phyloP scores from a whole-genome alignment of 2,797 vertebrate species.

The Fundulus diaphanus region DNA sequence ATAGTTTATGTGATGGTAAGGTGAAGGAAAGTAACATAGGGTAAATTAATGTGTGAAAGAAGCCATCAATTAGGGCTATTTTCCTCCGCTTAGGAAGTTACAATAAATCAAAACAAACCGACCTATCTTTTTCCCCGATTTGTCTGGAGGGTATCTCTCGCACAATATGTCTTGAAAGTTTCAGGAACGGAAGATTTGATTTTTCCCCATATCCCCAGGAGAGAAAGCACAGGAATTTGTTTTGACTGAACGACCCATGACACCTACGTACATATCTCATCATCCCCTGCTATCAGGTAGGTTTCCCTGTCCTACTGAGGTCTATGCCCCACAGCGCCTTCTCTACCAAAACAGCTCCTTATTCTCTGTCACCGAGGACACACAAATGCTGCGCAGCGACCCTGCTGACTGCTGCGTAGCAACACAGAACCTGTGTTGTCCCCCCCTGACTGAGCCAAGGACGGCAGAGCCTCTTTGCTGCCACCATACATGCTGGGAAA shows the following conservation, averaged over 20 bases:
- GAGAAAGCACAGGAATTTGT: constrained; percentile 50
- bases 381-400: constrained; percentile 58
- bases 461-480: constrained; percentile 42
- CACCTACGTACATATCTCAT: constrained; percentile 43
- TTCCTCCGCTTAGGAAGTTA: constrained; percentile 31
- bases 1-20: constrained; percentile 37
- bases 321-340: constrained; percentile 59
- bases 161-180: constrained; percentile 48
- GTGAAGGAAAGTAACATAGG: constrained; percentile 42
- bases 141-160: constrained; percentile 26
- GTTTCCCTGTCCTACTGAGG: constrained; percentile 53
- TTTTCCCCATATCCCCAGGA: constrained; percentile 30
- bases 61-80: constrained; percentile 56
- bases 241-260: constrained; percentile 57
- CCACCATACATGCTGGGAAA: constrained; percentile 35
- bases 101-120: constrained; percentile 50
- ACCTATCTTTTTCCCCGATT: constrained; percentile 39
- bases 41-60: constrained; percentile 44
- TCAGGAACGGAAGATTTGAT: constrained; percentile 25
- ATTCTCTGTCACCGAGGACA: constrained; percentile 57
- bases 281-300: constrained; percentile 47
- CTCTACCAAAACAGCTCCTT: constrained; percentile 50
- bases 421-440: constrained; percentile 64
- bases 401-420: constrained; percentile 58
- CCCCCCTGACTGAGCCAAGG: constrained; percentile 73